Percentiles rank a stretch among this genome's conserved stretches.
Evolutionary conservation across 2,888 invertebrate genomes (phyloP).

Genomic region (Meta bourneti): DNA sequence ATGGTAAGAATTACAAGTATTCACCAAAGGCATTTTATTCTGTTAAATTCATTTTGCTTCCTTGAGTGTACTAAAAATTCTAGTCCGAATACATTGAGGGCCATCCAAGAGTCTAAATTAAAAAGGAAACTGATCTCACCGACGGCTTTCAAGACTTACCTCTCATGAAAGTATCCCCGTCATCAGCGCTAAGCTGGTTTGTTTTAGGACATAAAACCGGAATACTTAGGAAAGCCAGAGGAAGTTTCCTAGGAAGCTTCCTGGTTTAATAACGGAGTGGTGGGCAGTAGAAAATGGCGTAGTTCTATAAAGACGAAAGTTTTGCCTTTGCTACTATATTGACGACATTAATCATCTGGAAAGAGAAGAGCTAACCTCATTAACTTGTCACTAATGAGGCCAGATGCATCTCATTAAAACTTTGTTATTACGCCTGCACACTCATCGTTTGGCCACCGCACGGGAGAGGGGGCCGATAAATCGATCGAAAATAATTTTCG

Average conservation of each 20-base stretch:
- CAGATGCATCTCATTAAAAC: conserved; percentile 72
- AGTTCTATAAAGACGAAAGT: conserved; percentile 26
- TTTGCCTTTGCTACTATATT: conserved; percentile 53
- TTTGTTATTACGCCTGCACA: conserved; percentile 57
- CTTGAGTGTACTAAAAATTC: too few relatives aligned
- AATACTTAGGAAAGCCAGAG: neutral
- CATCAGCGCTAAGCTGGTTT: neutral
- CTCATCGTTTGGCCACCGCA: conserved; percentile 36
- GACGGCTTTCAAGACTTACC: too few relatives aligned
- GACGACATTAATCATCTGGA: conserved; percentile 61
- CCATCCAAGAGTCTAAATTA: too few relatives aligned
- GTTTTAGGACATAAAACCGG: conserved; percentile 26
- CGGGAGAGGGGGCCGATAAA: conserved; percentile 36
- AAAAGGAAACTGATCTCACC: too few relatives aligned
- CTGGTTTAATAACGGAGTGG: conserved; percentile 20
- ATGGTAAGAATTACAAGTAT: too few relatives aligned
- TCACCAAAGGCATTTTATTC: too few relatives aligned
- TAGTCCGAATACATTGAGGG: too few relatives aligned
- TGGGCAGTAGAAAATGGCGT: conserved; percentile 47
- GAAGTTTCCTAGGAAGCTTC: conserved; percentile 6
- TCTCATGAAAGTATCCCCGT: neutral
- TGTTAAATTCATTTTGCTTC: too few relatives aligned
- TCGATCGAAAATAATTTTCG: conserved; percentile 63
- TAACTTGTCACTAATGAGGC: conserved; percentile 74
- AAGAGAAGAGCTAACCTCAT: conserved; percentile 59